Evolutionary conservation across 2,888 invertebrate genomes (phyloP).

Genomic region (Hemistola chrysoprasaria): DNA sequence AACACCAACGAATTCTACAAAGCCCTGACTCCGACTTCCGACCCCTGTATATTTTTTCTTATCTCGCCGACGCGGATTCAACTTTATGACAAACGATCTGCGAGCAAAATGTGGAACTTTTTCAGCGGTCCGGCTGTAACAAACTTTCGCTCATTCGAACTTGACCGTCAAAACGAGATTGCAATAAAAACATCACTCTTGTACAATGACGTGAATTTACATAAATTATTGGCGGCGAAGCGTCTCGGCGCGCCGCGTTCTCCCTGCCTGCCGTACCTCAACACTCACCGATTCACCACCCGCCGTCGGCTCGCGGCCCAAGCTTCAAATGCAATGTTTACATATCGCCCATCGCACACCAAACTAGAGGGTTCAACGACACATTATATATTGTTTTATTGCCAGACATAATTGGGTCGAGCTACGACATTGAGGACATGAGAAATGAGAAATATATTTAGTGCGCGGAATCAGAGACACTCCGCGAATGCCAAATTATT

Average conservation of each 20-base stretch:
- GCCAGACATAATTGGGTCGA: constrained; percentile 75
- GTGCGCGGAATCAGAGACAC: constrained; percentile 44
- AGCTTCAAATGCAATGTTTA: constrained; percentile 70
- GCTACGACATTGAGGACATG: constrained; percentile 60
- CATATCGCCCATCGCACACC: constrained; percentile 49
- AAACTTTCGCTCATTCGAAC: constrained; percentile 70
- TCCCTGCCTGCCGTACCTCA: too few species aligned
- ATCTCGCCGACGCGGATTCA: constrained; percentile 1
- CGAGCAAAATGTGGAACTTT: constrained; percentile 18
- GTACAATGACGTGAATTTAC: constrained; percentile 78
- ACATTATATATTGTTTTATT: constrained; percentile 76
- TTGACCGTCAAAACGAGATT: constrained; percentile 77
- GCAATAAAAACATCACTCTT: constrained; percentile 76
- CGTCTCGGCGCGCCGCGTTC: too few species aligned
- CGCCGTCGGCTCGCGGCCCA: constrained; percentile 29
- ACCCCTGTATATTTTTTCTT: constrained; percentile 3
- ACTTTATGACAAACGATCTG: constrained; percentile 16
- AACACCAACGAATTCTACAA: too few species aligned
- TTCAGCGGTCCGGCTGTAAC: constrained; percentile 13
- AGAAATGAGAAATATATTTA: constrained; percentile 59
- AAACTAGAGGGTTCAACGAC: constrained; percentile 72
- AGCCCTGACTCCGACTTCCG: too few species aligned
- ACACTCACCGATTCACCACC: constrained; percentile 32
- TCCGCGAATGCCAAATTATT: constrained; percentile 41
- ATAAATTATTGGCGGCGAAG: constrained; percentile 77